Conservation (phyloP, 1,140 invertebrate species). For the Nebria ingens region DNA sequence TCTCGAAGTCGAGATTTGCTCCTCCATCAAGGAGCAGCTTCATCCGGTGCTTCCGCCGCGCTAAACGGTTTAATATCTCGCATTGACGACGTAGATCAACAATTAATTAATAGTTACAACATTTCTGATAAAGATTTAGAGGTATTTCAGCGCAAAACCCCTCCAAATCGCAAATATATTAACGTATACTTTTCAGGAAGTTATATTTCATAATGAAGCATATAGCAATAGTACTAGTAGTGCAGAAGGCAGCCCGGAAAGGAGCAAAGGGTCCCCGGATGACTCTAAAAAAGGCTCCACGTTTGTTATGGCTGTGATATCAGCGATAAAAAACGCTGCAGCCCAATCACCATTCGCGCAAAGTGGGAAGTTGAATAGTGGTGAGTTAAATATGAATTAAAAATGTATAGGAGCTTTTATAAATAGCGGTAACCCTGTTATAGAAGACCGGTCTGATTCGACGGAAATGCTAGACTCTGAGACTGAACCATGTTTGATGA, state of each 20-base stretch:
- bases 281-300: constrained; percentile 50
- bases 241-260: constrained; percentile 47
- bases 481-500: constrained; percentile 67
- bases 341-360: constrained; percentile 37
- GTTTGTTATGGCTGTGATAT: constrained; percentile 55
- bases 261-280: constrained; percentile 37
- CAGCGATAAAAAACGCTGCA: constrained; percentile 53
- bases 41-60: constrained; percentile 58
- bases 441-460: constrained; percentile 37
- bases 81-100: constrained; percentile 57
- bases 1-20: constrained; percentile 50
- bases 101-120: constrained; percentile 57
- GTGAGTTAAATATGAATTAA: too few species aligned
- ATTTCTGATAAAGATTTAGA: constrained; percentile 66
- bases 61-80: constrained; percentile 57
- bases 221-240: constrained; percentile 51
- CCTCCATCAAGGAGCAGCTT: constrained; percentile 56
- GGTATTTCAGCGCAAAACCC: constrained; percentile 35
- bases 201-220: constrained; percentile 64
- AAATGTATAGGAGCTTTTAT: too few species aligned
- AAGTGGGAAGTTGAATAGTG: neutral
- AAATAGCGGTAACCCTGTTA: neutral
- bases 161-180: neutral
- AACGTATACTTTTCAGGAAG: constrained; percentile 39
- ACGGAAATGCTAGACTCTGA: constrained; percentile 63